These are phyloP conservation scores for Ameiurus melas DNA, from an alignment of 2,113 vertebrate species.

Conservation along the genomic window DNA sequence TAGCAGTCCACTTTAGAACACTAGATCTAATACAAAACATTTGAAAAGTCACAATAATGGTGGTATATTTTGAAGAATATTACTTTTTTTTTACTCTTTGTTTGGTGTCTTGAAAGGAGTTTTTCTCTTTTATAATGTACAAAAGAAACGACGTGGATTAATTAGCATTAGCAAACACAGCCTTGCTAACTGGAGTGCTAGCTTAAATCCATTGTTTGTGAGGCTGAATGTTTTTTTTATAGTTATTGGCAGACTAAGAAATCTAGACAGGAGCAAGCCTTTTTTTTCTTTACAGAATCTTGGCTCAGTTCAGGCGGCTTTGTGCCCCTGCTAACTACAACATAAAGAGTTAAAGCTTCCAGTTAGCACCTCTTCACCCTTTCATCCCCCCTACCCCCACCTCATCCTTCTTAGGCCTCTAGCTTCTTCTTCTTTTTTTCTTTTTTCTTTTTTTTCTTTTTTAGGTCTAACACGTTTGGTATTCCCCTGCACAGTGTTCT, in stretches of 20 bases:
- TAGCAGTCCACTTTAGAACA: not conserved
- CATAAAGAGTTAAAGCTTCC: not conserved
- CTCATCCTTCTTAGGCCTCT: constrained; percentile 33
- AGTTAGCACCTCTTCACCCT: not conserved
- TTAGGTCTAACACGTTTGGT: not conserved
- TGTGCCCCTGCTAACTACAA: not conserved
- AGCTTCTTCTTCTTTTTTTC: not conserved
- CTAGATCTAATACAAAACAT: not conserved
- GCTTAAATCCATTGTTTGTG: not conserved
- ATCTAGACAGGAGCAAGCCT: not conserved
- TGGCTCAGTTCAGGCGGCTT: not conserved
- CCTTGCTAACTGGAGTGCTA: not conserved
- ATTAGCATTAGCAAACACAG: not conserved
- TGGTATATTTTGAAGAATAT: not conserved
- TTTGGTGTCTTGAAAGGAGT: not conserved
- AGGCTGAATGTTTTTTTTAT: not conserved
- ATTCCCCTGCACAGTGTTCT: constrained; percentile 20
- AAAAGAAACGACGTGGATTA: not conserved
- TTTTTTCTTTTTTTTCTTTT: not conserved
- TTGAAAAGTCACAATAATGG: not conserved
- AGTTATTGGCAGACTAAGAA: not conserved
- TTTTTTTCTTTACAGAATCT: not conserved
- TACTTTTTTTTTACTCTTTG: not conserved
- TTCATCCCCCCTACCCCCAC: constrained; percentile 41
- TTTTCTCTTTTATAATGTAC: not conserved